Percentiles rank a stretch among this genome's conserved stretches.
Evolutionary conservation across 2,888 invertebrate genomes (phyloP).

Genomic region (Lomographa bimaculata): DNA sequence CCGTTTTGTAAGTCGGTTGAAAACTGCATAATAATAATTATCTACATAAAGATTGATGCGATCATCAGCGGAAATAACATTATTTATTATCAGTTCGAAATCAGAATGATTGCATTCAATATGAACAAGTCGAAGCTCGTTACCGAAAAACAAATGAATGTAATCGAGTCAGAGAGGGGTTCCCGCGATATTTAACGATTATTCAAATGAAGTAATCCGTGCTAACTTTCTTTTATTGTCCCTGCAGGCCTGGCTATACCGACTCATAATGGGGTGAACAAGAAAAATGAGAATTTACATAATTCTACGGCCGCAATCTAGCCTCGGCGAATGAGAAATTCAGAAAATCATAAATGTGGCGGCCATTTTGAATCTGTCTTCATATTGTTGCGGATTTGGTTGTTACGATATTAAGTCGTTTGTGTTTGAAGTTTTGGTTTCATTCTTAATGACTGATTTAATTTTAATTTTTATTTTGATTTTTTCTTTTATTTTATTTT

Average conservation of each 20-base stretch:
- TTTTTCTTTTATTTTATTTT: no score
- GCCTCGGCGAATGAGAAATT: slow-evolving; percentile 21
- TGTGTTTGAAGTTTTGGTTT: no score
- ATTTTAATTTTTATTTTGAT: no score
- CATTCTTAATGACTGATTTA: no score
- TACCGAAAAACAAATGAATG: slow-evolving; percentile 17
- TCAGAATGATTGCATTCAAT: not conserved
- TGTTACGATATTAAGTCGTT: no score
- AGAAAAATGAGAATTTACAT: slow-evolving; percentile 30
- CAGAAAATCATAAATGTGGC: slow-evolving; percentile 18
- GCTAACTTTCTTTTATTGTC: slow-evolving; percentile 36
- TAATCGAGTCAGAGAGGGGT: slow-evolving; percentile 15
- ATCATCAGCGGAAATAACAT: no score
- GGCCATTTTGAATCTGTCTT: slow-evolving; percentile 3
- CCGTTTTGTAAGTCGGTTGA: no score
- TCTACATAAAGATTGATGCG: no score
- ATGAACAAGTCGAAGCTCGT: slow-evolving; percentile 8
- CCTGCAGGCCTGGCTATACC: slow-evolving; percentile 14
- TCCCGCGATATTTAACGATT: slow-evolving; percentile 23
- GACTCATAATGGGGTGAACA: slow-evolving; percentile 21
- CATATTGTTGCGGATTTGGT: not conserved
- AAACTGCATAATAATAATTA: no score
- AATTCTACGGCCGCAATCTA: slow-evolving; percentile 26
- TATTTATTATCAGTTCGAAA: no score
- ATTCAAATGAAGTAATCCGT: slow-evolving; percentile 32